Evolutionary conservation across 1,140 invertebrate genomes (phyloP).

Genomic region (Bombus soroeensis): DNA sequence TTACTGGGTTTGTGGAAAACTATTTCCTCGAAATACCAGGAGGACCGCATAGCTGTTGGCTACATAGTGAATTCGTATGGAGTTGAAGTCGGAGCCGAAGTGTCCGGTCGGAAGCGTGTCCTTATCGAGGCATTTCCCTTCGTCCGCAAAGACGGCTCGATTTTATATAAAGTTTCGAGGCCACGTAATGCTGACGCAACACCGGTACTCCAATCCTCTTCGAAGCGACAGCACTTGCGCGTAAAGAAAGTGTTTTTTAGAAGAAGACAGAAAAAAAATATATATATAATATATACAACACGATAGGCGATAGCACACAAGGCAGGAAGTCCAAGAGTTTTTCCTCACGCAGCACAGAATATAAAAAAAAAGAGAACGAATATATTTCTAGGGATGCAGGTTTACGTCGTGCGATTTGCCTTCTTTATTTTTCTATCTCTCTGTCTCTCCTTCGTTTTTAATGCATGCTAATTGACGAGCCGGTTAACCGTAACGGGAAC

Average conservation of each 20-base stretch:
- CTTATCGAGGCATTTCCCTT: neutral
- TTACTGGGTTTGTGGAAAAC: constrained; percentile 16
- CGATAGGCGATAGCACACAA: constrained; percentile 42
- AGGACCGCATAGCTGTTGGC: constrained; percentile 2
- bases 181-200: neutral
- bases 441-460: constrained; percentile 3
- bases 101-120: neutral
- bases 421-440: neutral
- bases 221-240: constrained; percentile 25
- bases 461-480: constrained; percentile 36
- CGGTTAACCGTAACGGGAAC: neutral
- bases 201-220: constrained; percentile 38
- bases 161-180: neutral
- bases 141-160: neutral
- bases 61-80: constrained; percentile 3
- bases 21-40: constrained; percentile 27
- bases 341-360: constrained; percentile 12
- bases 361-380: constrained; percentile 1
- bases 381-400: constrained; percentile 39
- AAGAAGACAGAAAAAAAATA: neutral
- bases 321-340: neutral
- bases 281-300: constrained; percentile 32
- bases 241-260: neutral
- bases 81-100: neutral
- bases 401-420: constrained; percentile 21